A percentile compares a stretch with the other conserved stretches of the same genome.
Evolutionary conservation across 1,140 invertebrate genomes (phyloP).

Genomic region (Idris sp.): DNA sequence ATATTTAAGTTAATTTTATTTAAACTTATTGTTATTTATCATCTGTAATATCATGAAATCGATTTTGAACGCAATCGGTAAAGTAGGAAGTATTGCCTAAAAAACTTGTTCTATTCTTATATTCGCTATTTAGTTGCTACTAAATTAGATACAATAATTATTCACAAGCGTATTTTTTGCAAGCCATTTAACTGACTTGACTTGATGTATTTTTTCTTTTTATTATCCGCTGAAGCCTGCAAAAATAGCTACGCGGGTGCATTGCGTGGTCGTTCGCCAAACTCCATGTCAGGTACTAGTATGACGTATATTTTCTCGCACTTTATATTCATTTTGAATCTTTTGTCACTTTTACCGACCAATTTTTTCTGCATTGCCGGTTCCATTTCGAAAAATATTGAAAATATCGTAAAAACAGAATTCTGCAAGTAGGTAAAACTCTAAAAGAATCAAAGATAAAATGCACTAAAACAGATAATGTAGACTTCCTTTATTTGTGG

Average conservation of each 20-base stretch:
- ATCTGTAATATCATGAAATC: no score
- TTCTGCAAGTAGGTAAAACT: not conserved
- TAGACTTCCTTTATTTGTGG: constrained; percentile 1
- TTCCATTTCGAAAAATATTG: not conserved
- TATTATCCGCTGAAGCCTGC: constrained; percentile 78
- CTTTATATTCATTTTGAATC: constrained; percentile 42
- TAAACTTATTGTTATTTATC: no score
- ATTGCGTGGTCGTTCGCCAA: constrained; percentile 84
- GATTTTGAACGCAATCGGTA: no score
- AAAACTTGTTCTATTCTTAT: no score
- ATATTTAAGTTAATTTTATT: no score
- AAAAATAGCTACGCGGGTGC: constrained; percentile 87
- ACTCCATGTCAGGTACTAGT: constrained; percentile 86
- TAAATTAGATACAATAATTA: no score
- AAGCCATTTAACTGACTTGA: no score
- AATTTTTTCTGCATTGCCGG: constrained; percentile 8
- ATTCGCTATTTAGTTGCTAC: constrained; percentile 26
- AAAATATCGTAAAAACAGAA: no score
- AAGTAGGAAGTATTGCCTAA: constrained; percentile 24
- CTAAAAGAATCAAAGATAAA: constrained; percentile 4
- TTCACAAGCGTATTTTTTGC: no score
- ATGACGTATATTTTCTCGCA: constrained; percentile 74
- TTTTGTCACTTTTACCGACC: constrained; percentile 57
- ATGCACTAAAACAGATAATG: constrained; percentile 1
- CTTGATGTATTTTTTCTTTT: constrained; percentile 79